These are phyloP conservation scores for Oncorhynchus clarkii DNA, from an alignment of 2,113 vertebrate species.

Conservation along the genomic window DNA sequence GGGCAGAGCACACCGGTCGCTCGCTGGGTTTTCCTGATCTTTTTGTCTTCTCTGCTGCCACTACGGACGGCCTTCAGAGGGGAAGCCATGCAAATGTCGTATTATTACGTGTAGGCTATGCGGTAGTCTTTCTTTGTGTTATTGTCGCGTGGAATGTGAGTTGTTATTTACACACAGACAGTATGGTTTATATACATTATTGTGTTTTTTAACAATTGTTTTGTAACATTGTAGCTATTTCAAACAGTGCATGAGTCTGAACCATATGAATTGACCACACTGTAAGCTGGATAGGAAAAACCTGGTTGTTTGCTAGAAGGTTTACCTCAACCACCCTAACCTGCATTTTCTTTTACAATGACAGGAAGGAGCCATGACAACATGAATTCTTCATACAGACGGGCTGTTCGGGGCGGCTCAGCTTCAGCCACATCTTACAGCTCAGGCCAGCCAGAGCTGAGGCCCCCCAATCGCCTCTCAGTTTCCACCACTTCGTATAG, in stretches of 20 bases:
- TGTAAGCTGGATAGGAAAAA: background rate
- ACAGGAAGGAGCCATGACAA: slow-evolving; percentile 76
- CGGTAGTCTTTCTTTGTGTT: slow-evolving; percentile 16
- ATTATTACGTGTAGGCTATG: slow-evolving; percentile 31
- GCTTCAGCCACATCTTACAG: slow-evolving; percentile 58
- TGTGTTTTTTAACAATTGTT: background rate
- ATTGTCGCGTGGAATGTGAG: background rate
- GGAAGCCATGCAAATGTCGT: slow-evolving; percentile 61
- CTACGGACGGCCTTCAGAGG: slow-evolving; percentile 54
- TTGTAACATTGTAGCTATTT: background rate
- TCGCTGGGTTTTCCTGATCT: background rate
- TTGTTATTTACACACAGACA: slow-evolving; percentile 6
- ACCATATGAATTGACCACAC: background rate
- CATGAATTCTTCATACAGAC: slow-evolving; percentile 94
- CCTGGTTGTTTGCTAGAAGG: background rate
- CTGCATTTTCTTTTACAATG: slow-evolving; percentile 28
- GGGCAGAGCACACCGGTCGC: slow-evolving; percentile 19
- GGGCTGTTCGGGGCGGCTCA: slow-evolving; percentile 81
- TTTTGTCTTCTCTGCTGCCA: slow-evolving; percentile 44
- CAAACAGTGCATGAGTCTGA: background rate
- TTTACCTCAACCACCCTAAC: slow-evolving; percentile 19
- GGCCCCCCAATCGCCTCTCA: slow-evolving; percentile 73
- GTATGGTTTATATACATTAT: background rate
- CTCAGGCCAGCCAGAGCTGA: slow-evolving; percentile 76
- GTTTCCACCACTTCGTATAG: slow-evolving; percentile 69